These are phyloP conservation scores for Smittia aterrima DNA, from an alignment of 2,888 invertebrate species.

Conservation along the genomic window DNA sequence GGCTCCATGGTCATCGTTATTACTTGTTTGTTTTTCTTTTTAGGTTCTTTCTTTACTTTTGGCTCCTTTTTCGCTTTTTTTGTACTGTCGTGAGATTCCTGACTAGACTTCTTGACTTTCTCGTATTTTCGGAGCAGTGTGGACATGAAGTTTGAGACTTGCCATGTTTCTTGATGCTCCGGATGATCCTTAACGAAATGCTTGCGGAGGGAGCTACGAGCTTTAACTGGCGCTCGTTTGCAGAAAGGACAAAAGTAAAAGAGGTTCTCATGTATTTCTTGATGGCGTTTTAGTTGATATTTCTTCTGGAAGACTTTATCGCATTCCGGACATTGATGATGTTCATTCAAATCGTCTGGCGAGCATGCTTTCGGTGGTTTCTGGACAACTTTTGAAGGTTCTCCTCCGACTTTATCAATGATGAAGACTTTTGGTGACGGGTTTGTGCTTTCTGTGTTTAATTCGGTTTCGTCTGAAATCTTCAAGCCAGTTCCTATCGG, in stretches of 20 bases:
- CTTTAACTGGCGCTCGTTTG: constrained; percentile 38
- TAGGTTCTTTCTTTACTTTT: constrained; percentile 16
- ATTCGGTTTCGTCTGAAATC: neutral
- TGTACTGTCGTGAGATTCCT: constrained; percentile 38
- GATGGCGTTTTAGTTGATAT: constrained; percentile 42
- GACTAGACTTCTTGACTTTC: constrained; percentile 36
- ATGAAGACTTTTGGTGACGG: constrained; percentile 39
- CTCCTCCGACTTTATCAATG: constrained; percentile 32
- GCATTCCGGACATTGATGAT: constrained; percentile 35
- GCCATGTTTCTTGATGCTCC: constrained; percentile 38
- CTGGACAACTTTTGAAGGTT: neutral
- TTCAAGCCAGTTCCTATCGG: constrained; percentile 14
- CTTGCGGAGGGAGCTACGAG: constrained; percentile 42
- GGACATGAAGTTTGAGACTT: constrained; percentile 37
- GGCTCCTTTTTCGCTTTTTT: constrained; percentile 24
- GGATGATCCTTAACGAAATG: constrained; percentile 37
- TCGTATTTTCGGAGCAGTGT: constrained; percentile 37
- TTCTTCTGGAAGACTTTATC: constrained; percentile 42
- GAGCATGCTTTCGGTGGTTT: constrained; percentile 2
- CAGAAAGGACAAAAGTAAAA: constrained; percentile 43
- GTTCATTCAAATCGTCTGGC: constrained; percentile 11
- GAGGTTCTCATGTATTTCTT: constrained; percentile 42
- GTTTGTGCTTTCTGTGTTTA: neutral
- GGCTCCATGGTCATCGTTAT: constrained; percentile 25
- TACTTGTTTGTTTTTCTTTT: constrained; percentile 14